Conservation (phyloP, 2,797 vertebrate species). For the Phylloscopus collybita region DNA sequence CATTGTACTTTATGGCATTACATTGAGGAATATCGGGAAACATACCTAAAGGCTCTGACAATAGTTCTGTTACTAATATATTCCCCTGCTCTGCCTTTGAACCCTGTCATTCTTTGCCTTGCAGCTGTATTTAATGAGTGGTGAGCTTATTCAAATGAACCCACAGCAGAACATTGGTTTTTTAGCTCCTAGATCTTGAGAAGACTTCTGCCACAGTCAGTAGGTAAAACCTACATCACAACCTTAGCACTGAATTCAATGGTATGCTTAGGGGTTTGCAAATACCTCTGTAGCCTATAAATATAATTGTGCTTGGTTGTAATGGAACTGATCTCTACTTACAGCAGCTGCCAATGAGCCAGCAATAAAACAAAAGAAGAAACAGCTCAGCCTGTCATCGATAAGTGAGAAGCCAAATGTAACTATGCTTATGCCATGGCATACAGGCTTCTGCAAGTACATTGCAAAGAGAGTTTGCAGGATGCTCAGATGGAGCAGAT, state of each 20-base stretch:
- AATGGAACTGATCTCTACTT: slow-evolving; percentile 46
- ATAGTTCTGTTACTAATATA: slow-evolving; percentile 79
- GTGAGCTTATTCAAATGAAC: slow-evolving; percentile 82
- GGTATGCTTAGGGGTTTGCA: slow-evolving; percentile 49
- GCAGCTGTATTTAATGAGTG: slow-evolving; percentile 84
- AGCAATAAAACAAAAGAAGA: slow-evolving; percentile 67
- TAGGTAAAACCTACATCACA: slow-evolving; percentile 42
- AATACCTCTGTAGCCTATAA: slow-evolving; percentile 31
- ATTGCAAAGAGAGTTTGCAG: slow-evolving; percentile 35
- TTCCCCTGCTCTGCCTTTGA: slow-evolving; percentile 79
- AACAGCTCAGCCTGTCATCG: slow-evolving; percentile 47
- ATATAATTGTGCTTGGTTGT: slow-evolving; percentile 52
- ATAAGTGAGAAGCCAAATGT: slow-evolving; percentile 59
- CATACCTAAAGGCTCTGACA: slow-evolving; percentile 69
- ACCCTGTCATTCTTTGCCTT: slow-evolving; percentile 75
- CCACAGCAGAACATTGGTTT: slow-evolving; percentile 67
- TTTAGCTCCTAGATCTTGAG: slow-evolving; percentile 59
- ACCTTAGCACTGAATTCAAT: not conserved
- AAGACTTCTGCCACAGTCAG: slow-evolving; percentile 55
- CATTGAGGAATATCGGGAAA: slow-evolving; percentile 66
- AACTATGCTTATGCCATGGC: not conserved
- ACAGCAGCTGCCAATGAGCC: slow-evolving; percentile 58
- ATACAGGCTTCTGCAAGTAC: not conserved
- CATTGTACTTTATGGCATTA: slow-evolving; percentile 70
- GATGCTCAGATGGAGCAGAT: not conserved